Evolutionary conservation across 1,140 invertebrate species (phyloP).

Genomic region (Lutraria rhynchaena): DNA sequence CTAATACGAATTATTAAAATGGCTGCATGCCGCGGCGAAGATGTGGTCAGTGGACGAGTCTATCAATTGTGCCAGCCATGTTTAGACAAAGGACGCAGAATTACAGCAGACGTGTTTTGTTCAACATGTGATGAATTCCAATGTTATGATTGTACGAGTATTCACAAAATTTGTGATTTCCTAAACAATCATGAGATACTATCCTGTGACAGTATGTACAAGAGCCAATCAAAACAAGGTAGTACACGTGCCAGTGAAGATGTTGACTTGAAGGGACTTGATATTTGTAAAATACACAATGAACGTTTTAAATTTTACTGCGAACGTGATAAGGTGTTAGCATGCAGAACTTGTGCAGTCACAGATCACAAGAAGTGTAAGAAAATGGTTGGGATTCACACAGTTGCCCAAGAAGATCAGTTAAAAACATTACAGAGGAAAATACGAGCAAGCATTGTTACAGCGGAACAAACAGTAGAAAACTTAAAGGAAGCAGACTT

Average conservation of each 20-base stretch:
- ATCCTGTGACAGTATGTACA: neutral
- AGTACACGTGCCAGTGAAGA: neutral
- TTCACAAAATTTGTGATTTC: neutral
- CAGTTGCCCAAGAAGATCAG: neutral
- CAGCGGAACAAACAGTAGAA: neutral
- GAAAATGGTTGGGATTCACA: neutral
- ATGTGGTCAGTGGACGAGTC: neutral
- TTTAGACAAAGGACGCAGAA: neutral
- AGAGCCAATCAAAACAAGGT: neutral
- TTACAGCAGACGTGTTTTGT: neutral
- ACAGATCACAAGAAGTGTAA: neutral
- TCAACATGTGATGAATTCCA: slow-evolving; percentile 6
- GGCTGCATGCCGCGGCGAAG: neutral
- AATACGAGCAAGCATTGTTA: neutral
- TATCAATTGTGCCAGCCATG: too few species aligned
- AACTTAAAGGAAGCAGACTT: too few species aligned
- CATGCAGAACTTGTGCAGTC: slow-evolving; percentile 11
- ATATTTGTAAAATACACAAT: too few species aligned
- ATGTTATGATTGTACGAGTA: neutral
- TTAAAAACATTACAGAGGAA: neutral
- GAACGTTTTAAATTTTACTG: too few species aligned
- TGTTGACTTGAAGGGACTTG: too few species aligned
- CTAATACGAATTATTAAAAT: too few species aligned
- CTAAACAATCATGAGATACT: neutral
- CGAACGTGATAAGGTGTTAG: too few species aligned